phyloP scores from a whole-genome alignment of 2,113 vertebrate species.

The Apaloderma vittatum region DNA sequence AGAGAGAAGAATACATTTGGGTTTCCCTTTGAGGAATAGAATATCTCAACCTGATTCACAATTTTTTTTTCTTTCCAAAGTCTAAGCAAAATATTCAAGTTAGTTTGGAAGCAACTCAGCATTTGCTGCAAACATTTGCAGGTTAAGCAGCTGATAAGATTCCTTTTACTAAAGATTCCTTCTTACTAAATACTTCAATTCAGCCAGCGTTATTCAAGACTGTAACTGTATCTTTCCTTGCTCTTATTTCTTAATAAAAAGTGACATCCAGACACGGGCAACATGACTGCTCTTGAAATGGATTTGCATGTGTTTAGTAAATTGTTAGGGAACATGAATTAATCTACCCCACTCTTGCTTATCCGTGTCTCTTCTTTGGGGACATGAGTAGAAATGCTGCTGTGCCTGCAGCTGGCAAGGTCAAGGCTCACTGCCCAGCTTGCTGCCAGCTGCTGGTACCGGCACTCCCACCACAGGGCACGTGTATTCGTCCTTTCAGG shows the following conservation, averaged over 20 bases:
- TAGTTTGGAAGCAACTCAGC: background rate
- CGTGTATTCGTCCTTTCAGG: background rate
- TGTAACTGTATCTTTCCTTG: background rate
- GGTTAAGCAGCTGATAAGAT: background rate
- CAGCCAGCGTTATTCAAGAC: background rate
- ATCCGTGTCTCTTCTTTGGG: background rate
- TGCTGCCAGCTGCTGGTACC: background rate
- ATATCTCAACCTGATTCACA: background rate
- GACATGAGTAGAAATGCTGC: background rate
- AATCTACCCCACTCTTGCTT: background rate
- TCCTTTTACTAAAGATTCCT: no score
- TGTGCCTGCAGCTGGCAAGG: background rate
- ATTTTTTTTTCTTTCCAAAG: background rate
- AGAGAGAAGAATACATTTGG: background rate
- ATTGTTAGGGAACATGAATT: background rate
- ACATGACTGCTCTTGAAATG: background rate
- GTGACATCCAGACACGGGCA: background rate
- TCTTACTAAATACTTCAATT: background rate
- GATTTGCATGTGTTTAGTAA: background rate
- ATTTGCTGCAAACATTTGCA: background rate
- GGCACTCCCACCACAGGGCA: background rate
- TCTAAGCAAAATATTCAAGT: background rate
- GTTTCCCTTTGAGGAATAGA: background rate
- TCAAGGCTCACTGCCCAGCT: background rate
- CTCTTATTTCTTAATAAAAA: background rate